These are phyloP conservation scores for Hypsopygia costalis DNA, from an alignment of 2,888 invertebrate species.

Conservation along the genomic window DNA sequence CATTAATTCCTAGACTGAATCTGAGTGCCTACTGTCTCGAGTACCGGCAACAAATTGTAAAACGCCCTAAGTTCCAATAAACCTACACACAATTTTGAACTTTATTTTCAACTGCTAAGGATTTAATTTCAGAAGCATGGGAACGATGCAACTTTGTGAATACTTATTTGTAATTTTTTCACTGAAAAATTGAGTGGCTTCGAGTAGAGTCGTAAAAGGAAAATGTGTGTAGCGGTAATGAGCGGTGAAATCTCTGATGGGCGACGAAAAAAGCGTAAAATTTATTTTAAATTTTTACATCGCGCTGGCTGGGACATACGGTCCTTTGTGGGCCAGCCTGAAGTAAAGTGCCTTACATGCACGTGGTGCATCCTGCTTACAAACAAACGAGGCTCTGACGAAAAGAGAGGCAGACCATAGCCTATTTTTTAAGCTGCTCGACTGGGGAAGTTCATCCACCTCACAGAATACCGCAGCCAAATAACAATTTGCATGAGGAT, in stretches of 20 bases:
- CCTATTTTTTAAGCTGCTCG: too few species aligned
- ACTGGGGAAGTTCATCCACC: too few species aligned
- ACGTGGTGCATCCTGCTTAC: too few species aligned
- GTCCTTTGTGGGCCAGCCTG: too few species aligned
- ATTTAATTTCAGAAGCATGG: background rate
- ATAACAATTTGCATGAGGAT: too few species aligned
- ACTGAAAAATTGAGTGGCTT: conserved; percentile 41
- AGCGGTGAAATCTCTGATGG: conserved; percentile 24
- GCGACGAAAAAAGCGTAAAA: too few species aligned
- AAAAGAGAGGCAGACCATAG: too few species aligned
- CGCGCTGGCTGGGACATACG: too few species aligned
- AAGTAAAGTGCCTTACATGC: too few species aligned
- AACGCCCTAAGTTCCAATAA: conserved; percentile 20
- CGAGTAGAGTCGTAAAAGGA: conserved; percentile 35
- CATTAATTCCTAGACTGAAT: conserved; percentile 72
- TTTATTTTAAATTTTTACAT: too few species aligned
- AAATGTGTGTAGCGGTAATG: conserved; percentile 34
- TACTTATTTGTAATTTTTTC: conserved; percentile 39
- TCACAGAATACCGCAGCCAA: too few species aligned
- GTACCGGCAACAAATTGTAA: conserved; percentile 25
- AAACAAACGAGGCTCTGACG: too few species aligned
- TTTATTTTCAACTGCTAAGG: background rate
- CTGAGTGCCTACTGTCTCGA: conserved; percentile 68
- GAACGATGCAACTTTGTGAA: conserved; percentile 23
- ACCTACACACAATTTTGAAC: background rate